Base-by-base conservation (phyloP, 2,888 invertebrate species). In the Pristionchus exspectatus region DNA sequence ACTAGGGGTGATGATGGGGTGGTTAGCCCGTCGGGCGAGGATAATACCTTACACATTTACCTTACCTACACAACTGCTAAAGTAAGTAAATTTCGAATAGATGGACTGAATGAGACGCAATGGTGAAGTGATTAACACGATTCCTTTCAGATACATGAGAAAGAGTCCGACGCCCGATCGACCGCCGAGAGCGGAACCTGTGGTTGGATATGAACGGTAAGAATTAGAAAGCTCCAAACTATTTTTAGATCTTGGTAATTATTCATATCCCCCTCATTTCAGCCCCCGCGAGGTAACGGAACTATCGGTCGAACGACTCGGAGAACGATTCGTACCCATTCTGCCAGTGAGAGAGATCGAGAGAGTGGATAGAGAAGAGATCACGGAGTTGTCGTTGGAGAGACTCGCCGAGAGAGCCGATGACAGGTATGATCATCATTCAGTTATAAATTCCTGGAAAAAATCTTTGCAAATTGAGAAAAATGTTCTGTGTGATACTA, bases 81-180 rank as follows among this genome's bases (percentile, higher is more conserved):
- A n/a, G n/a, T n/a, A n/a, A n/a, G 44, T 44, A 44, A 9, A 44
- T 44, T 44, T 44, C 44, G 44, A 44, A 50, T 9, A 50, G 44
- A 50, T 50, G 5, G 10, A 50, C 44, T 50, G 44, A 7, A 50
- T 12, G 44, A 50, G 12, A 50, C 38, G 38, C 38, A 38, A 24
- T 44, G 1, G 74, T 74, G 18, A 72, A 72, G 5, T 72, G 72
- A 16, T 33, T 0, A 1, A 74, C 38, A 44, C 7, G 44, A 44
- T 77, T 27, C 10, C 0, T 9, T 81, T 54, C 54, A 81, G 81
- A 81, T 81, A 81, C 81, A 81, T 27, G 5, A 81, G 81, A 54
- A 81, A 81, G 81, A 81, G 81, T n/a, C 81, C 81, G 12, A 81
- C 81, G 2, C 81, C 81, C 12, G 81, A 81, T 27, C 44, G 81